Evolutionary conservation across 1,140 invertebrate genomes (phyloP), one percentile per base, ranked within the genome.

Genomic region (Leptinotarsa texana): DNA sequence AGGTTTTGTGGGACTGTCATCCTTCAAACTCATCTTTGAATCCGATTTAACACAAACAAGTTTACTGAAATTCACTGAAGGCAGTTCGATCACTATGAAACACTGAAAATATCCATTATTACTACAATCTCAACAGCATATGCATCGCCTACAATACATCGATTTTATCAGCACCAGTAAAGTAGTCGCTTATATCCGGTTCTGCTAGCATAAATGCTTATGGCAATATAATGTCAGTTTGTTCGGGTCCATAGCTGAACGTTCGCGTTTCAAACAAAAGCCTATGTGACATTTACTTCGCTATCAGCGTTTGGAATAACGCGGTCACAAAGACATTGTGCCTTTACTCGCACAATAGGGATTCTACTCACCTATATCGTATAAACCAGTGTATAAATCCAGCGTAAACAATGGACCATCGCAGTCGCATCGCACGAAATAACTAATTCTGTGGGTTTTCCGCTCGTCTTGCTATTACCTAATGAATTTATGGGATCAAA

Each of bases 281-380:
- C 69, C 69, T 22, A 73, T 47, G 72, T 67, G 72, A 73, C 63
- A 65, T 65, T 73, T 73, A 65, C 72, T 61, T 65, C 42, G 72
- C 72, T 73, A 73, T 73, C 72, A 51, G 62, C 72, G 48, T 66
- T 73, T 17, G 33, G 33, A 42, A 42, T 42, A 42, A 42, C 33
- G 51, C 51, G 72, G 72, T 73, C 65, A 73, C 72, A 73, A 73
- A 73, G 72, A 73, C 72, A 73, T 73, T 73, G 72, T 73, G 42
- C 63, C 27, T 65, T 13, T 18, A 18, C 49, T 61, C 22, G 47
- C 42, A 73, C 72, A 73, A 73, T 63, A 65, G 72, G 63, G 62
- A 67, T 65, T 51, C 62, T 65, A n/a, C 27, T 73, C 48, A 73
- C 62, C 72, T 67, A 65, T 66, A 66, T 47, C 63, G 62, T 21